These are phyloP conservation scores for Drosophila setifemur DNA, from an alignment of 1,140 invertebrate species.

Conservation along the genomic window DNA sequence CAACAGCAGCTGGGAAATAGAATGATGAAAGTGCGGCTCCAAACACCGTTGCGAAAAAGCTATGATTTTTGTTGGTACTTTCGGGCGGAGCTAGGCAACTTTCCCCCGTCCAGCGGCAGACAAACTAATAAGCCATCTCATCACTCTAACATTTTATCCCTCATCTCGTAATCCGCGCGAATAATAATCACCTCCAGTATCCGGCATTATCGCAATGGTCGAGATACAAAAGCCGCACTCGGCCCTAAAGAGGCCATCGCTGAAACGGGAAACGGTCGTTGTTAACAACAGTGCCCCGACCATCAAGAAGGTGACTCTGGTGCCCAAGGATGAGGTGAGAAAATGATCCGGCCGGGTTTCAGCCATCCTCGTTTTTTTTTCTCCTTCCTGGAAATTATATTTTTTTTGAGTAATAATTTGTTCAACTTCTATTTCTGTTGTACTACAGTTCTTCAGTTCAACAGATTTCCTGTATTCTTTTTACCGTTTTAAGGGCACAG, in stretches of 20 bases:
- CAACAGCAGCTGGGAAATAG: neutral
- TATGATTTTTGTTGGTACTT: neutral
- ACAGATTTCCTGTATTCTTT: no score
- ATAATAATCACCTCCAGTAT: constrained; percentile 20
- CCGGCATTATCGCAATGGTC: constrained; percentile 49
- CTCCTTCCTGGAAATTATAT: no score
- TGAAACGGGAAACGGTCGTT: constrained; percentile 81
- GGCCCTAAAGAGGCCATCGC: constrained; percentile 73
- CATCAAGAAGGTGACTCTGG: constrained; percentile 80
- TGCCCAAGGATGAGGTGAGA: constrained; percentile 81
- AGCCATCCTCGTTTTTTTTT: no score
- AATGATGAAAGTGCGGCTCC: neutral
- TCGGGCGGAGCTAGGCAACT: constrained; percentile 2
- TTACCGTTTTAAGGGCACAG: no score
- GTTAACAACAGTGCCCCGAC: constrained; percentile 80
- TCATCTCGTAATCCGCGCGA: neutral
- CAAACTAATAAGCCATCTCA: constrained; percentile 55
- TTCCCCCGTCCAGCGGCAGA: constrained; percentile 9
- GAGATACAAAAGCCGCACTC: constrained; percentile 82
- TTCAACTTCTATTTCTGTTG: no score
- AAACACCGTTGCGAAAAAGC: neutral
- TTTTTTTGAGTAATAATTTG: no score
- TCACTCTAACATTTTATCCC: constrained; percentile 1
- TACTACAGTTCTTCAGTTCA: no score
- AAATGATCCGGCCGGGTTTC: no score